These are phyloP conservation scores for Willisornis vidua DNA, from an alignment of 2,113 vertebrate species.

Conservation along the genomic window DNA sequence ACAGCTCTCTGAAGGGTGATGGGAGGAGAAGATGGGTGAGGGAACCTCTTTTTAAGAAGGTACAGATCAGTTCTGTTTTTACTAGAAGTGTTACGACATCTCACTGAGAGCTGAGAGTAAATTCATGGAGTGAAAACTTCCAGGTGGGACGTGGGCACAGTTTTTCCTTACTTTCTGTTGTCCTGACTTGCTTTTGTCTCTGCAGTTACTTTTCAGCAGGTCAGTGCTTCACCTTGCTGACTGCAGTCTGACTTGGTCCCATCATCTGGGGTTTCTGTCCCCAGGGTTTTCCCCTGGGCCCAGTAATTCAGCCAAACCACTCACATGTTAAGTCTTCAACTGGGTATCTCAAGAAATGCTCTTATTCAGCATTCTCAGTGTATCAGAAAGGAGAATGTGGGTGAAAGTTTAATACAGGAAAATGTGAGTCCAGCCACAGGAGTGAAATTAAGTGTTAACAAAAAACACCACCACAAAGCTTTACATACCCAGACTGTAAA, in stretches of 20 bases:
- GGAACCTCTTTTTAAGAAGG: not conserved
- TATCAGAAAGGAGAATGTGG: not conserved
- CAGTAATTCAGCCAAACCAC: not conserved
- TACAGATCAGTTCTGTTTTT: not conserved
- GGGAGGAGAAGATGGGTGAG: not conserved
- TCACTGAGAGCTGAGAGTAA: not conserved
- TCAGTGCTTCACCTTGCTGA: not conserved
- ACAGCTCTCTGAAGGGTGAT: not conserved
- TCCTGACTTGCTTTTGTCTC: not conserved
- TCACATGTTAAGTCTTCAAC: not conserved
- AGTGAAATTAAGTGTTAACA: slow-evolving; percentile 9
- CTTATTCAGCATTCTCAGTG: not conserved
- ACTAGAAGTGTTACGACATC: not conserved
- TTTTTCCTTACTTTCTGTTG: not conserved
- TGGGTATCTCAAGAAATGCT: not conserved
- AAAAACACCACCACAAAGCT: not conserved
- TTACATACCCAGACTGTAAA: not conserved
- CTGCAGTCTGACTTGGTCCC: not conserved
- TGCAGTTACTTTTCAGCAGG: not conserved
- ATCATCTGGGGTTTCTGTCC: not conserved
- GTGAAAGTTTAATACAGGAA: not conserved
- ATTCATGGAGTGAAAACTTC: not conserved
- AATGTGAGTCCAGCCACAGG: not conserved
- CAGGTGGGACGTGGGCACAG: not conserved
- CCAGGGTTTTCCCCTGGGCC: not conserved